phyloP scores from a whole-genome alignment of 2,797 vertebrate species.

The Podarcis siculus region DNA sequence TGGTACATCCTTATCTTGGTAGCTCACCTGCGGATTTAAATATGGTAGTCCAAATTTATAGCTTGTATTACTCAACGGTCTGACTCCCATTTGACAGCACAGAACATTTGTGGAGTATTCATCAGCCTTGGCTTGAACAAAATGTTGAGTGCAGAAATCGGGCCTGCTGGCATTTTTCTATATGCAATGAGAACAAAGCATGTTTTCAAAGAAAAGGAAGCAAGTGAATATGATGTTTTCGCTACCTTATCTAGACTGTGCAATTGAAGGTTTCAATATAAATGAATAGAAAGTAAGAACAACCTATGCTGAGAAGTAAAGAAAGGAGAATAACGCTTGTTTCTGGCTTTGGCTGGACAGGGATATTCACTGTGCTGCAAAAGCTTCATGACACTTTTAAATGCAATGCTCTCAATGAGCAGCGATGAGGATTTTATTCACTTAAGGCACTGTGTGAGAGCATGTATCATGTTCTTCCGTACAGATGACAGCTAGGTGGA shows the following conservation, averaged over 20 bases:
- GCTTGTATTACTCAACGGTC: background rate
- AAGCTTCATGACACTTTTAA: background rate
- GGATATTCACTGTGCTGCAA: background rate
- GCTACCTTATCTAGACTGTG: conserved; percentile 23
- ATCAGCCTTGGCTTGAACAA: conserved; percentile 14
- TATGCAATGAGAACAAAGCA: conserved; percentile 2
- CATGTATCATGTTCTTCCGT: background rate
- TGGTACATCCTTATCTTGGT: background rate
- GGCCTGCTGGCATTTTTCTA: background rate
- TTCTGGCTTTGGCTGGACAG: conserved; percentile 10
- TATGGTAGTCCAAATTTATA: background rate
- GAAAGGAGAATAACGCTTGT: background rate
- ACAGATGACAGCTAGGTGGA: background rate
- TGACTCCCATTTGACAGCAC: background rate
- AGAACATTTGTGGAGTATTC: background rate
- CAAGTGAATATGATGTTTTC: conserved; percentile 16
- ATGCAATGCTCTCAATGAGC: conserved; percentile 33
- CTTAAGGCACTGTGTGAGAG: conserved; percentile 2
- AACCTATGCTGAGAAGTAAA: background rate
- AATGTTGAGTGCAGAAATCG: background rate
- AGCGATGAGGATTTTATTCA: conserved; percentile 16
- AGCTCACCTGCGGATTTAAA: background rate
- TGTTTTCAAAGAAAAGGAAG: background rate
- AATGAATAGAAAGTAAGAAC: conserved; percentile 9
- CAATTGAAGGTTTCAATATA: conserved; percentile 17